Base-by-base conservation (phyloP, 92 coral and sea anemone genomes). In the Zoanthus gigantus region DNA sequence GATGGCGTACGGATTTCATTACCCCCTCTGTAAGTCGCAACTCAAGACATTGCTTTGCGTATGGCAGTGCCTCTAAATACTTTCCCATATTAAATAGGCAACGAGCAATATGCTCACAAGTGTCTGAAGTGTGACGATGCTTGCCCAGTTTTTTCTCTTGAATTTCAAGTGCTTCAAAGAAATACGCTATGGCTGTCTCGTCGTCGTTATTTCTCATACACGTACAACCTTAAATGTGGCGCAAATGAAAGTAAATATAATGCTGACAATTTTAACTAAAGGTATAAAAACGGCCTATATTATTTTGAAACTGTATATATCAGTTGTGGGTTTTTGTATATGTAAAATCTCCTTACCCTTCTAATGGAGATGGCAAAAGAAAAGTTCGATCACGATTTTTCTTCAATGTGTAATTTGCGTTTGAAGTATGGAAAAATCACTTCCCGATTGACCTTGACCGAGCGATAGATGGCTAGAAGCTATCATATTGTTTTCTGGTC, bases 111-210 rank as follows among this genome's bases (percentile, higher is more conserved):
- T 58, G 53, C 2, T 78, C 72, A 17, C 56, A 71, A 10, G 83
- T 58, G 17, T 78, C 72, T 29, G 83, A 13, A 4, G 56, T 78
- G 71, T 60, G 72, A 44, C 83, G 83, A 23, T 78, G 83, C 28
- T 78, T 78, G 72, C 83, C 83, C 0, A 78, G 52, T 13, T 78
- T 60, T 52, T 58, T 60, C 50, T 78, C 10, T 15, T 78, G 83
- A 60, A 78, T 60, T 78, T 78, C 83, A n/a, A 78, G 65, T 16
- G 83, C 72, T 28, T 78, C 83, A 18, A 78, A 58, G 72, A 78
- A 78, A 17, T 60, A 78, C 72, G 9, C 48, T 2, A 78, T 50
- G 17, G 83, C 83, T 58, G 37, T 32, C 53, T 78, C 83, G 18
- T 78, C 69, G 6, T 60, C 72, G 32, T 78, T n/a, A 71, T 78